A percentile compares a stretch with the other conserved stretches of the same genome.
These are phyloP conservation scores for Isurus oxyrinchus DNA, from an alignment of 2,113 vertebrate genomes.

Conservation along the genomic window DNA sequence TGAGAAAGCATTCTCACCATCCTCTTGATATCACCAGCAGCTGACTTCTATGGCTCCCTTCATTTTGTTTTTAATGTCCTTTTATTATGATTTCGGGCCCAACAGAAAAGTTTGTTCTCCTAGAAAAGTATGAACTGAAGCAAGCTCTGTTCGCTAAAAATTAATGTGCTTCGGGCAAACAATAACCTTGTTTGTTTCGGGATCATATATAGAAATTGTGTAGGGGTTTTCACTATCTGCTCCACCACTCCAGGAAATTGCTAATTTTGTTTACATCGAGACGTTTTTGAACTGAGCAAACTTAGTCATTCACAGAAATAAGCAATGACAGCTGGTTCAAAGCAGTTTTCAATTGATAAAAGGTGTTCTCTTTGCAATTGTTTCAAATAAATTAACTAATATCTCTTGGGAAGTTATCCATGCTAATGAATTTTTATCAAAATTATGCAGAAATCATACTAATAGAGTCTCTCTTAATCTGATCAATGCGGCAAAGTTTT, in stretches of 20 bases:
- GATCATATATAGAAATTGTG: neutral
- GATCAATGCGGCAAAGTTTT: neutral
- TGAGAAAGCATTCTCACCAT: neutral
- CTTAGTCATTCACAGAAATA: neutral
- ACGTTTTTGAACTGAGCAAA: neutral
- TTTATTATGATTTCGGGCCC: neutral
- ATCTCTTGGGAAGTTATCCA: neutral
- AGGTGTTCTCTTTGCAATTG: neutral
- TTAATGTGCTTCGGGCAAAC: neutral
- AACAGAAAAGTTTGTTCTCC: neutral
- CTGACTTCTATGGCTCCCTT: slow-evolving; percentile 7
- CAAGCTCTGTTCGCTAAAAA: neutral
- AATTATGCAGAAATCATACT: neutral
- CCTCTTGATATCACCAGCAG: neutral
- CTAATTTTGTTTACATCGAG: neutral
- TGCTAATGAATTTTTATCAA: neutral
- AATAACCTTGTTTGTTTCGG: neutral
- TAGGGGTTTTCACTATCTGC: neutral
- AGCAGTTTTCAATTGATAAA: neutral
- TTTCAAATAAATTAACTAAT: neutral
- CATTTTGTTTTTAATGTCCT: slow-evolving; percentile 1
- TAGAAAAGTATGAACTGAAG: neutral
- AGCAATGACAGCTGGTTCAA: neutral
- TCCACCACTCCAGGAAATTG: neutral
- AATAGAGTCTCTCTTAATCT: neutral